A percentile compares a stretch with the other conserved stretches of the same genome.
Conservation (phyloP, 2,113 vertebrate genomes). For the Hydrochoerus hydrochaeris region DNA sequence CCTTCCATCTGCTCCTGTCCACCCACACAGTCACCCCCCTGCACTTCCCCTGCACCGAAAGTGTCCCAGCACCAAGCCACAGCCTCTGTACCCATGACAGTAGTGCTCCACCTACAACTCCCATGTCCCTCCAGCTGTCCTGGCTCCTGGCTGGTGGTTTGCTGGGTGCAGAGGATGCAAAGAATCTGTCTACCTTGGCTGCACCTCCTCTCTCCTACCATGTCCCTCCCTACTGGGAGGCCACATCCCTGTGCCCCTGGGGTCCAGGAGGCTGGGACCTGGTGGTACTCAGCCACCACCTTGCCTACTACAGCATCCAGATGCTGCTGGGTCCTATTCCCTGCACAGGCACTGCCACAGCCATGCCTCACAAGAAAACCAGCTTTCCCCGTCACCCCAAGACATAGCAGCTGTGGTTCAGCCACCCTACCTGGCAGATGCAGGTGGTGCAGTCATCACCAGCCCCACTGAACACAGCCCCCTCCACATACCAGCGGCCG, state of each 20-base stretch:
- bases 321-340: neutral
- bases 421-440: constrained; percentile 84
- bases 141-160: neutral
- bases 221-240: neutral
- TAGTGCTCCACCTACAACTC: neutral
- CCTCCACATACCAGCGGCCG: constrained; percentile 78
- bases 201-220: neutral
- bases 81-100: neutral
- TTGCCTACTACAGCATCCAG: neutral
- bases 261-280: neutral
- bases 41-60: too few species aligned
- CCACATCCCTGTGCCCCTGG: neutral
- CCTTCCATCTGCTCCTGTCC: neutral
- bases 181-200: neutral
- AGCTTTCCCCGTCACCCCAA: fast-evolving
- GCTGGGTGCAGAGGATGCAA: neutral
- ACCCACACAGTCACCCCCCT: neutral
- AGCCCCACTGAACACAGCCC: constrained; percentile 84
- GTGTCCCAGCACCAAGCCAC: neutral
- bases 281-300: neutral
- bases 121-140: neutral
- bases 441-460: constrained; percentile 87
- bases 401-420: neutral
- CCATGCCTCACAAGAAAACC: neutral
- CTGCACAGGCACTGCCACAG: neutral